Evolutionary conservation across 2,888 invertebrate species (phyloP).

Genomic region (Apantesis nais): DNA sequence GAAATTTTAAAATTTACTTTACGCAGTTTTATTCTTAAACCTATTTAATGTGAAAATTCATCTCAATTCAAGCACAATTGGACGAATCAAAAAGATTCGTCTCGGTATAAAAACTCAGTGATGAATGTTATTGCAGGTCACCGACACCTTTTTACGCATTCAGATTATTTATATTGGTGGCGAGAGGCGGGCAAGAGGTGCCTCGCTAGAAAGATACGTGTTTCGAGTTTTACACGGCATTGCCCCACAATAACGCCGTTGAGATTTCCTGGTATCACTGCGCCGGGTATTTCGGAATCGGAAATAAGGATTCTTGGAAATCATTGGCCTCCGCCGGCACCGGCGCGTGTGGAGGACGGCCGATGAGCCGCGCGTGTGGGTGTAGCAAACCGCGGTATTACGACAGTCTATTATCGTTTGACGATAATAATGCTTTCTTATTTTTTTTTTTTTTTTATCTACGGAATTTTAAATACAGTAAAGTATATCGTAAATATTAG

Average conservation of each 20-base stretch:
- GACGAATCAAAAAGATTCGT: constrained; percentile 40
- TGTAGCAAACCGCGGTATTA: constrained; percentile 41
- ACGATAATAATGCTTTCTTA: constrained; percentile 32
- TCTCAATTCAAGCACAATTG: constrained; percentile 21
- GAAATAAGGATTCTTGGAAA: constrained; percentile 82
- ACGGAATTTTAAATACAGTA: not conserved
- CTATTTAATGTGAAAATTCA: constrained; percentile 12
- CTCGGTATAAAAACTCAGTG: constrained; percentile 50
- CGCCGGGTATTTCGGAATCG: constrained; percentile 82
- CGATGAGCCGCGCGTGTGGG: constrained; percentile 41
- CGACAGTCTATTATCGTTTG: constrained; percentile 27
- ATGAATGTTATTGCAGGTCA: constrained; percentile 70
- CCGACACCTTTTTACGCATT: constrained; percentile 75
- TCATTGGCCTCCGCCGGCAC: constrained; percentile 69
- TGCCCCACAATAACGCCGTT: constrained; percentile 80
- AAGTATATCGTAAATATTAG: not conserved
- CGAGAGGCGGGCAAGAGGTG: constrained; percentile 61
- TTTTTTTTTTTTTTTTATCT: too few relatives aligned
- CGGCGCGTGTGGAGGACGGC: constrained; percentile 59
- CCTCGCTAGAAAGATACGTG: constrained; percentile 77
- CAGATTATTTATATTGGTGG: constrained; percentile 78
- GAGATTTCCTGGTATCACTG: constrained; percentile 78
- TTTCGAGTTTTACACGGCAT: constrained; percentile 77
- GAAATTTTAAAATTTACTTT: constrained; percentile 59
- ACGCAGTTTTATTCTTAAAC: constrained; percentile 45